Base-by-base conservation (phyloP, 92 coral and sea anemone species). In the Bergia sp. region DNA sequence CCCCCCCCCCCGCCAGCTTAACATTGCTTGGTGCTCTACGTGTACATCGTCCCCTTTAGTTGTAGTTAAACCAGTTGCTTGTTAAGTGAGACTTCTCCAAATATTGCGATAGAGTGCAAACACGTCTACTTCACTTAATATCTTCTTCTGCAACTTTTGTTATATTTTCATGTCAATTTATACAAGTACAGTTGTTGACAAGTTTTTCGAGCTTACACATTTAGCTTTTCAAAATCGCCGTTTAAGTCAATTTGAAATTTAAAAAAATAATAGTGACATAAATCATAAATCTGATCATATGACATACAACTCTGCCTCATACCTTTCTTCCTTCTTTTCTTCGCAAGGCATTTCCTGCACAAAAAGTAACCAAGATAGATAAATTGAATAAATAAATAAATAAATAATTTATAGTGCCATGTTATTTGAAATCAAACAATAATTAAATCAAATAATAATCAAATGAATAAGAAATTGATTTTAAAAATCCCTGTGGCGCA, bases 301-400 rank as follows among this genome's bases (percentile, higher is more conserved):
- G 58, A 11, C 18, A 53, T 10, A 3, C 58, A 15, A 53, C 18
- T 18, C 42, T 44, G 41, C 11, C 7, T 44, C 82, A 29, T 23
- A 79, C 82, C 82, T 79, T 79, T 79, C 66, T 2, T 49, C 65
- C 20, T 79, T 49, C 66, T 49, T 79, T 36, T 79, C 82, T 29
- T 79, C 82, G 23, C 39, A 50, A 44, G 82, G 82, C 66, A 79
- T 79, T 79, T 50, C 82, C 82, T 79, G 82, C 65, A 79, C 29
- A 78, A 0, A 45, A 79, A n/a, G 20, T 11, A 47, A 45, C 5
- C 20, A 45, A 20, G 47, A 79, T n/a, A 7, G 43, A 37, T 39
- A 73, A 12, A 37, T 16, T 29, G 29, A 29, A 29, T 29, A 29
- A 79, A 79, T n/a, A 7, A 77, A 37, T 39, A 73, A 12, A 37